Base-by-base conservation (phyloP, 2,113 vertebrate genomes). In the Smithornis capensis region DNA sequence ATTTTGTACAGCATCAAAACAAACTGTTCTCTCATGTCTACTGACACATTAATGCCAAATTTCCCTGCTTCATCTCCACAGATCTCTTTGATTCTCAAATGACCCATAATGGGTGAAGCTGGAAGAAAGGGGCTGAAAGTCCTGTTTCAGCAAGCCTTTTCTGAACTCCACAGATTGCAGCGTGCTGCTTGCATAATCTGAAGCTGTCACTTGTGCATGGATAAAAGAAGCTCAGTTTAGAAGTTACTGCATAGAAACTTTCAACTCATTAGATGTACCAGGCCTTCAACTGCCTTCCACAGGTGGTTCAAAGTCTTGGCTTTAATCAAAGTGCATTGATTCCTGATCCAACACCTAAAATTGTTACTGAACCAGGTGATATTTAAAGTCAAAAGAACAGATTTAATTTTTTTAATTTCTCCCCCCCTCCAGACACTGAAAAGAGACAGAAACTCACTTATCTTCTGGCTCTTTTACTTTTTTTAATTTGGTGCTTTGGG, bases 61-160 rank as follows among this genome's bases (percentile, higher is more conserved):
- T 88, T 90, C 68, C 73, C 59, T 92, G 28, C 44, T 87, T 95
- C 83, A 57, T 56, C 65, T 82, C 76, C 67, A 68, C 45, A 71
- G 52, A 67, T 84, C 40, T 88, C 55, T 69, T 77, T 94, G 62
- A 44, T 63, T 88, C 68, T 70, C 87, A 52, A 83, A 82, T 35
- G 56, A 75, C 38, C 67, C 5, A 1, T 60, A 55, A 81, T 56
- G 40, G 60, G 44, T 71, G 44, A 49, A 75, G 71, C 59, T 79
- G 59, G 50, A 87, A 91, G 71, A 65, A 64, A 74, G 31, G 35
- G 29, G 8, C 23, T 76, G 84, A 57, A 82, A 88, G 37, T 19
- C 23, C 59, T 81, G 27, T 18, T 90, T 53, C 28, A 63, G 52
- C n/a, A 78, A 89, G 28, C 13, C 7, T 60, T 52, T 81, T 42